phyloP scores from a whole-genome alignment of 2,113 vertebrate species.

The Spizaetus ornatus region DNA sequence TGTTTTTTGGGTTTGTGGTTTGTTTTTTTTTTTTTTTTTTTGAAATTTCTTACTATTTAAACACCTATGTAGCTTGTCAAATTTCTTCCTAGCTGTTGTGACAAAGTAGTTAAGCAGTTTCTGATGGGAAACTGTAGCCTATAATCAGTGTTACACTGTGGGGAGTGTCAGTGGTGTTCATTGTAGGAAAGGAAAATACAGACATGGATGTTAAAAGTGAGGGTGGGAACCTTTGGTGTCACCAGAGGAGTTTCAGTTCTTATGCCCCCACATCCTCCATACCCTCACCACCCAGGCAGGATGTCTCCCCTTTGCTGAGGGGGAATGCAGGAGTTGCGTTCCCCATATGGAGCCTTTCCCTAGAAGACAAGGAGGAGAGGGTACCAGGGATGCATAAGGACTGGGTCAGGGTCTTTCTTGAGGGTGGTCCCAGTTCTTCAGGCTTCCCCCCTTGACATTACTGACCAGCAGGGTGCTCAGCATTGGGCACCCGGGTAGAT shows the following conservation, averaged over 20 bases:
- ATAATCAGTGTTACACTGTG: not conserved
- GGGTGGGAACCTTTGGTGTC: not conserved
- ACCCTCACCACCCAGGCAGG: not conserved
- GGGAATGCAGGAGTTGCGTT: not conserved
- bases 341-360: not conserved
- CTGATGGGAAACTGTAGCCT: not conserved
- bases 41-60: not conserved
- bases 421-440: not conserved
- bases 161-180: not conserved
- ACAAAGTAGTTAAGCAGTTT: not conserved
- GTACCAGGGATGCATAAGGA: not conserved
- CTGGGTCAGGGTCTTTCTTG: not conserved
- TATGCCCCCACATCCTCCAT: not conserved
- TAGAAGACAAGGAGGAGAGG: not conserved
- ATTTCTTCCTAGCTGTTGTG: not conserved
- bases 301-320: not conserved
- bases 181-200: not conserved
- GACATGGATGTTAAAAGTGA: not conserved
- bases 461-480: not conserved
- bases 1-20: not conserved
- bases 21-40: not conserved
- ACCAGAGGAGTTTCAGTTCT: not conserved
- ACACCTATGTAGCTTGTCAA: rapidly evolving
- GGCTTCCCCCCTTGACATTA: not conserved
- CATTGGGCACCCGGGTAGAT: not conserved